These are phyloP conservation scores for Leptopilina syphax DNA, from an alignment of 2,888 invertebrate genomes.

Conservation along the genomic window DNA sequence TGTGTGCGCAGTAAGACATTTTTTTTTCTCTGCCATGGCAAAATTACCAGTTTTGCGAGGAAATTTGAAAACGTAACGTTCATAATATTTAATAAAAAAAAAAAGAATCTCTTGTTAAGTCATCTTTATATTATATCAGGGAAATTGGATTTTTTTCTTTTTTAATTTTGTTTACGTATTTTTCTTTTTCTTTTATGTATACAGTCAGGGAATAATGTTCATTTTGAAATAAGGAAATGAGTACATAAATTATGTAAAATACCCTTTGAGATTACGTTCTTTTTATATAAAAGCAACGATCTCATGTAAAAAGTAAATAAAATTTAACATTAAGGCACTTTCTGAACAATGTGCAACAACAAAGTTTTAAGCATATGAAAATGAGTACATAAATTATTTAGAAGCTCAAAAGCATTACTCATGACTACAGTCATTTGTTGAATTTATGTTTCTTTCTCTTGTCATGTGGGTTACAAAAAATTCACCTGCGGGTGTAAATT, in stretches of 20 bases:
- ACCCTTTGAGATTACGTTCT: not conserved
- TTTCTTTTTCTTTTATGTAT: not conserved
- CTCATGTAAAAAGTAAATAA: slow-evolving; percentile 4
- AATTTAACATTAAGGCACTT: slow-evolving; percentile 6
- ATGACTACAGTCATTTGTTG: slow-evolving; percentile 2
- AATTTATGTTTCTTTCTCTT: slow-evolving; percentile 16
- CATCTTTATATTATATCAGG: not conserved
- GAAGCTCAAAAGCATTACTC: slow-evolving; percentile 5
- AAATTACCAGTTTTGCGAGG: not conserved
- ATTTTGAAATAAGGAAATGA: not conserved
- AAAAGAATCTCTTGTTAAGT: not conserved
- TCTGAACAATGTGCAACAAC: slow-evolving; percentile 9
- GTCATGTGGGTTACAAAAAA: not conserved
- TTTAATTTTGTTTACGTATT: not conserved
- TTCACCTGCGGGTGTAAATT: not conserved
- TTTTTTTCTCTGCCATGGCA: not conserved
- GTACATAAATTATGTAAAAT: slow-evolving; percentile 6
- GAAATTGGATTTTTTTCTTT: not conserved
- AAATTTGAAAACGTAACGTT: not conserved
- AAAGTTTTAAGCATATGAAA: slow-evolving; percentile 3
- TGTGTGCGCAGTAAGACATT: not conserved
- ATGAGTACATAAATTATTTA: slow-evolving; percentile 15
- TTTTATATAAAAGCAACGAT: not conserved
- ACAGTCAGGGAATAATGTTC: not conserved
- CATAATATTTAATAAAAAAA: not conserved